A percentile compares a stretch with the other conserved stretches of the same genome.
These are phyloP conservation scores for Lagorchestes hirsutus DNA, from an alignment of 2,797 vertebrate genomes.

Conservation along the genomic window DNA sequence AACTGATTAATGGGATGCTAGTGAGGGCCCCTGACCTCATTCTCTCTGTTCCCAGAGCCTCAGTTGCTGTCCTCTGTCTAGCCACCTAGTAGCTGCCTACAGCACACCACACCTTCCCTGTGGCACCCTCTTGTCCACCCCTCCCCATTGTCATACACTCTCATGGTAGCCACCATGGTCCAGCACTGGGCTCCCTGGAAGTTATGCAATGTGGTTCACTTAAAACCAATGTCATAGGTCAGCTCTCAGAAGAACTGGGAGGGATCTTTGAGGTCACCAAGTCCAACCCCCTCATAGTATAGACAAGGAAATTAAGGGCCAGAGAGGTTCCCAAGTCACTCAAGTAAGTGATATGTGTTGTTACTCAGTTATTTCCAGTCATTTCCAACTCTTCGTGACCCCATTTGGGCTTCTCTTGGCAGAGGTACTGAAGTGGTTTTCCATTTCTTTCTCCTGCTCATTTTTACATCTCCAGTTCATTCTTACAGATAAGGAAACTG, in stretches of 20 bases:
- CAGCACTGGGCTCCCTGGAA: background rate
- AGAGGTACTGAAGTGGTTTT: background rate
- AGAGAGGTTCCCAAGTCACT: background rate
- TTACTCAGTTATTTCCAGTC: background rate
- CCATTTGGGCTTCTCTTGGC: background rate
- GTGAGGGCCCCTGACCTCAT: background rate
- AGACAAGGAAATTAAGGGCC: background rate
- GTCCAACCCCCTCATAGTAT: background rate
- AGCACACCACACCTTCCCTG: background rate
- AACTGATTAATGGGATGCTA: background rate
- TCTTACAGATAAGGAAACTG: background rate
- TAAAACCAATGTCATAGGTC: background rate
- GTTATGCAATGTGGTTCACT: background rate
- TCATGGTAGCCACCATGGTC: background rate
- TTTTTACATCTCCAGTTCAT: background rate
- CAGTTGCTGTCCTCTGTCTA: background rate
- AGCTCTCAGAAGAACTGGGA: background rate
- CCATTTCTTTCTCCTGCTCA: background rate
- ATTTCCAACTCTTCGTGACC: background rate
- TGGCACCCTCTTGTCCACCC: background rate
- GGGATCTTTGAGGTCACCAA: background rate
- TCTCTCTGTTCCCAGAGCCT: background rate
- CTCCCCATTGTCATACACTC: background rate
- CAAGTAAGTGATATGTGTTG: background rate
- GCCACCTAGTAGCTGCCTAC: no score